Evolutionary conservation across 2,888 invertebrate genomes (phyloP).

Genomic region (Zaprionus obscuricornis): DNA sequence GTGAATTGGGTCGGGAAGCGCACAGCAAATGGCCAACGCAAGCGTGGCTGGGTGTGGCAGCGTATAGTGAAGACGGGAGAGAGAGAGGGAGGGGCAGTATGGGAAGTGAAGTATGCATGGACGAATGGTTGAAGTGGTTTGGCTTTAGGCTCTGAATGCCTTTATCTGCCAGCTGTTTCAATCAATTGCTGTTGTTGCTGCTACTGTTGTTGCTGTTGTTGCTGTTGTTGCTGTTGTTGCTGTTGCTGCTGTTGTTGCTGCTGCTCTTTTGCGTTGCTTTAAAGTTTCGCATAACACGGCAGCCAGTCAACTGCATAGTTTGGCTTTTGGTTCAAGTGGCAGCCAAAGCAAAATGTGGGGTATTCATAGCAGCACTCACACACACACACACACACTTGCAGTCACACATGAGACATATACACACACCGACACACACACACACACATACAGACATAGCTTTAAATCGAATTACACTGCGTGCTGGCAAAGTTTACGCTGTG

Average conservation of each 20-base stretch:
- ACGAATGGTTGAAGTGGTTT: neutral
- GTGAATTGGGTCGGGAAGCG: constrained; percentile 19
- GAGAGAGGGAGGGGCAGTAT: neutral
- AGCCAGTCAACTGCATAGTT: constrained; percentile 71
- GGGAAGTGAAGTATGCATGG: neutral
- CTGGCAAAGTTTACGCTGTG: constrained; percentile 64
- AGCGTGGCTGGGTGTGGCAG: no score
- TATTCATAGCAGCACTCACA: constrained; percentile 53
- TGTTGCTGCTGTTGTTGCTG: constrained; percentile 14
- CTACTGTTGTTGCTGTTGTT: constrained; percentile 14
- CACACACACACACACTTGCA: constrained; percentile 3
- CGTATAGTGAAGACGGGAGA: no score
- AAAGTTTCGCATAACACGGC: constrained; percentile 59
- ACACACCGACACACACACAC: neutral
- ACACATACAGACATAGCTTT: constrained; percentile 28
- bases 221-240: constrained; percentile 18
- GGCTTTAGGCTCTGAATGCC: constrained; percentile 34
- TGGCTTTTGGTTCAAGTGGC: constrained; percentile 58
- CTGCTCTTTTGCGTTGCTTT: constrained; percentile 40
- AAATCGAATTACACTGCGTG: constrained; percentile 68
- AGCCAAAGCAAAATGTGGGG: constrained; percentile 37
- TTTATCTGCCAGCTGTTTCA: constrained; percentile 34
- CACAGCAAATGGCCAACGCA: no score
- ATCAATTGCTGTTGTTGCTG: constrained; percentile 31
- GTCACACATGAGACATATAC: no score